These are phyloP conservation scores for Ataeniobius toweri DNA, from an alignment of 2,797 vertebrate genomes.

Conservation along the genomic window DNA sequence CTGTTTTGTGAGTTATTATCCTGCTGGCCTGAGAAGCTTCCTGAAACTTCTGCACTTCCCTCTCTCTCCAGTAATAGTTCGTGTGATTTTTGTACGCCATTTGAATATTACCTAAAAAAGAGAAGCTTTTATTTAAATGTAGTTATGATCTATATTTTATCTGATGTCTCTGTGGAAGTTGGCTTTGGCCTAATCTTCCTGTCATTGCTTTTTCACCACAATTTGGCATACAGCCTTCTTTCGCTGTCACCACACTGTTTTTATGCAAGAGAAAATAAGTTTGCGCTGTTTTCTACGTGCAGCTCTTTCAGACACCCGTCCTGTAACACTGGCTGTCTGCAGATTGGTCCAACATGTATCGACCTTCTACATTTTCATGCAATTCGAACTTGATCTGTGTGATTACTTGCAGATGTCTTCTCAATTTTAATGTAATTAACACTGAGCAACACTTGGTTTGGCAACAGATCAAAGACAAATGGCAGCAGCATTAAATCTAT, in stretches of 20 bases:
- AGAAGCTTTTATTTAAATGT: neutral
- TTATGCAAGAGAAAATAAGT: neutral
- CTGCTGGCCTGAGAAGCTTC: neutral
- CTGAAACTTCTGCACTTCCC: neutral
- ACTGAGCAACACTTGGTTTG: slow-evolving; percentile 2
- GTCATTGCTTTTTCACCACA: neutral
- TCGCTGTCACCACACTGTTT: neutral
- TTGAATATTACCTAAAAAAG: slow-evolving; percentile 6
- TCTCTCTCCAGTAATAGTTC: neutral
- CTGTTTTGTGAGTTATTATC: neutral
- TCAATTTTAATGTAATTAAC: too few relatives aligned
- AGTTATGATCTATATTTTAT: slow-evolving; percentile 3
- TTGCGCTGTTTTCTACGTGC: neutral
- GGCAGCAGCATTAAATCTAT: neutral
- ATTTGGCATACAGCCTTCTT: neutral
- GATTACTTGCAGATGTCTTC: neutral
- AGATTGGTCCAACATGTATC: neutral
- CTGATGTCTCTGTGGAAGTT: neutral
- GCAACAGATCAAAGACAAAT: neutral
- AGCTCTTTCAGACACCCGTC: neutral
- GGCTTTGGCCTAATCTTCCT: too few relatives aligned
- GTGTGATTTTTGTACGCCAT: neutral
- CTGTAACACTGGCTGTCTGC: neutral
- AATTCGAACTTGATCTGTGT: neutral
- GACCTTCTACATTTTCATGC: neutral